Conservation (phyloP, 2,888 invertebrate species). For the Oxycera nigricornis region DNA sequence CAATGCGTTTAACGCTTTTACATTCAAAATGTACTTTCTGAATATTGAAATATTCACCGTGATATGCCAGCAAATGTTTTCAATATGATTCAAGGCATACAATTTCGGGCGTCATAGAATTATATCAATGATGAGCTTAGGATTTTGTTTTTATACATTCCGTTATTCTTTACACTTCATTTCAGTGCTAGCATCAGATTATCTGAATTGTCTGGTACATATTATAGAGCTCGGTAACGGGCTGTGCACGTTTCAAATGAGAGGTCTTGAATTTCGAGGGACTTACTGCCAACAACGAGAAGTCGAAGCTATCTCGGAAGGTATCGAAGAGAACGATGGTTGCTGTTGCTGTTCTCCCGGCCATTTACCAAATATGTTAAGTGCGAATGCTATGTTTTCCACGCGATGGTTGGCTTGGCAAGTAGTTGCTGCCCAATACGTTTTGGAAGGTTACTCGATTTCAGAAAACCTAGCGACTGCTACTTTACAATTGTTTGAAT, state of each 20-base stretch:
- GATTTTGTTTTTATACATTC: no score
- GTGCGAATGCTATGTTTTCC: conserved; percentile 96
- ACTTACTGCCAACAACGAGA: conserved; percentile 99
- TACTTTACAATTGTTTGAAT: conserved; percentile 97
- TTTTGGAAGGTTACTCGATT: conserved; percentile 98
- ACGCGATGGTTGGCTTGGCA: conserved; percentile 99
- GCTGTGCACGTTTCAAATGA: conserved; percentile 95
- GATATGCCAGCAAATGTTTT: no score
- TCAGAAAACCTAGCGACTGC: conserved; percentile 97
- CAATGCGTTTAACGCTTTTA: no score
- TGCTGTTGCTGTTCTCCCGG: conserved; percentile 93
- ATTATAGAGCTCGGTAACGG: conserved; percentile 98
- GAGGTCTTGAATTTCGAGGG: conserved; percentile 96
- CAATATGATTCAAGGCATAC: no score
- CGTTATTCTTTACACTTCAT: no score
- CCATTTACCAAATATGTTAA: conserved; percentile 85
- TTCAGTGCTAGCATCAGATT: conserved; percentile 92
- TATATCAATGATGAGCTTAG: no score
- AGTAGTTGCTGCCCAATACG: conserved; percentile 94
- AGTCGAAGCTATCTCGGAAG: conserved; percentile 98
- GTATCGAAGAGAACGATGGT: conserved; percentile 94
- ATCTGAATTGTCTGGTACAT: conserved; percentile 97
- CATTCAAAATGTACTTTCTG: no score
- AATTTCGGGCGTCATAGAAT: no score
- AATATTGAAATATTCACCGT: no score